A percentile compares a stretch with the other conserved stretches of the same genome.
These are phyloP conservation scores for Pterophyllum scalare DNA, from an alignment of 2,113 vertebrate genomes.

Conservation along the genomic window DNA sequence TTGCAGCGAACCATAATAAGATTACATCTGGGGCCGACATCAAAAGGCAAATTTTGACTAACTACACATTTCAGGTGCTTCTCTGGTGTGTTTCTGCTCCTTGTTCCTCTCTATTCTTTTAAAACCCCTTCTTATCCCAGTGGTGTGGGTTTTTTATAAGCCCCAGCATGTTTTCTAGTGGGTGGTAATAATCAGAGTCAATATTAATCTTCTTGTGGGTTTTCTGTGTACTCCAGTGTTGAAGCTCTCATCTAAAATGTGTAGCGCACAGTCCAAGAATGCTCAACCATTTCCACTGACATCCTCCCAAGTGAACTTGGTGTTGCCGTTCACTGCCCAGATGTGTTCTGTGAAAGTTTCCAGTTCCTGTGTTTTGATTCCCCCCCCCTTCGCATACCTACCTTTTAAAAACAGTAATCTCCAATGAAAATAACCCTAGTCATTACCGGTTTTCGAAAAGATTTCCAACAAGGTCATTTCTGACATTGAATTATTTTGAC, in stretches of 20 bases:
- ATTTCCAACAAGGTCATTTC: background rate
- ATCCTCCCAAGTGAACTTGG: constrained; percentile 8
- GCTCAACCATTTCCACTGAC: background rate
- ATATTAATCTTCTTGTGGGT: background rate
- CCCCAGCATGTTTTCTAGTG: background rate
- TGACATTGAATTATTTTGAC: background rate
- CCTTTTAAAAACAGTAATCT: constrained; percentile 7
- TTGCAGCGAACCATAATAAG: too few relatives aligned
- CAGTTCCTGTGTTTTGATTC: background rate
- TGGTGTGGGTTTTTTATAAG: background rate
- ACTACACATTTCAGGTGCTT: background rate
- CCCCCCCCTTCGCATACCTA: background rate
- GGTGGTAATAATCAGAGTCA: background rate
- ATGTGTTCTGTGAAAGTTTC: background rate
- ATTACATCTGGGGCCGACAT: background rate
- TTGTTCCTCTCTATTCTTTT: background rate
- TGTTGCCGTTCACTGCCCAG: background rate
- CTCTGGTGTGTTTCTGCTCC: background rate
- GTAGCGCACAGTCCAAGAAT: background rate
- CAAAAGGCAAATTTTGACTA: background rate
- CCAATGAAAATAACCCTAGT: background rate
- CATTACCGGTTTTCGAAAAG: background rate
- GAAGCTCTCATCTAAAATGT: background rate
- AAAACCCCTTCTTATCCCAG: background rate
- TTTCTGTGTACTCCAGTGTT: background rate